Evolutionary conservation across 2,888 invertebrate genomes (phyloP).

Genomic region (Drosophila meridionalis): DNA sequence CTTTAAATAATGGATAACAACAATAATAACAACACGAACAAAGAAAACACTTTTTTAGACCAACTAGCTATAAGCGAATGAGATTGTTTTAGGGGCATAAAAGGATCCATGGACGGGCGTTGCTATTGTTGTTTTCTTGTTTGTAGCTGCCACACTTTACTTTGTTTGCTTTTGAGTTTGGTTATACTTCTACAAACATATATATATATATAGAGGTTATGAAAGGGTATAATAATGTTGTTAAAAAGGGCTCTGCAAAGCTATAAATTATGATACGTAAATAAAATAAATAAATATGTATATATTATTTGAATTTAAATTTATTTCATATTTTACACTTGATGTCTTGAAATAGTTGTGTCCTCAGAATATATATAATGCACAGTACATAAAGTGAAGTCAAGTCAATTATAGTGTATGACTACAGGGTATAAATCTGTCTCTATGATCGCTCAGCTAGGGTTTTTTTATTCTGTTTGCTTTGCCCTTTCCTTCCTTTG

Average conservation of each 20-base stretch:
- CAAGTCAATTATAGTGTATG: not conserved
- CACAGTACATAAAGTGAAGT: not conserved
- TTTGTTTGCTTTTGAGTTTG: constrained; percentile 17
- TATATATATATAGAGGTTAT: constrained; percentile 6
- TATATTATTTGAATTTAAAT: not conserved
- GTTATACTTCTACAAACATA: constrained; percentile 18
- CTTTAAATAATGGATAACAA: constrained; percentile 71
- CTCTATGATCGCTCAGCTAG: no score
- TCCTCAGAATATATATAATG: not conserved
- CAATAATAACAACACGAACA: constrained; percentile 43
- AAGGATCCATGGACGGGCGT: constrained; percentile 18
- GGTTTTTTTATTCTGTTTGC: not conserved
- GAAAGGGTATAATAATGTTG: not conserved
- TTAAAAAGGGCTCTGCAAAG: not conserved
- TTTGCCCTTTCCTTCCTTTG: constrained; percentile 11
- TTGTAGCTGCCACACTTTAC: constrained; percentile 38
- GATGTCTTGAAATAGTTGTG: not conserved
- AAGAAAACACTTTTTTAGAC: constrained; percentile 65
- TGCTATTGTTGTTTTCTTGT: constrained; percentile 23
- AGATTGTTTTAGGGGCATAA: constrained; percentile 8
- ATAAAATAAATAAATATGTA: no score
- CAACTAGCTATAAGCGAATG: constrained; percentile 39
- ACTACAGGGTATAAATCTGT: constrained; percentile 4
- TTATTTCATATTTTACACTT: not conserved
- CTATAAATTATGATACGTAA: not conserved